Base-by-base conservation (phyloP, 2,113 vertebrate genomes). In the Lasiurus borealis region DNA sequence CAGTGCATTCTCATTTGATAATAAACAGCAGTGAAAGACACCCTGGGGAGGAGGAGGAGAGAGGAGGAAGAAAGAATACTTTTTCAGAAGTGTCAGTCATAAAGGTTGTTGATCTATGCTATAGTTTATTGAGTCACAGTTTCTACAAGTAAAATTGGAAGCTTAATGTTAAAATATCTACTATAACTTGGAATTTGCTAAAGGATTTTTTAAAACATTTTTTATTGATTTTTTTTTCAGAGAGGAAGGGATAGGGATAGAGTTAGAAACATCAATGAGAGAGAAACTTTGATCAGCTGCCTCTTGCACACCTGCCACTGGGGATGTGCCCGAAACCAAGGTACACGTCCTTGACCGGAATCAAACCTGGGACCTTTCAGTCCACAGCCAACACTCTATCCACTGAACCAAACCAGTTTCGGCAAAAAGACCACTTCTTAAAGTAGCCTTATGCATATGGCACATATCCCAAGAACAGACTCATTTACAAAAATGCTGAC, bases 401-500 rank as follows among this genome's bases (percentile, higher is more conserved):
- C 40, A 40, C 40, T 40, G 40, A 40, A 40, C 40, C 40, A 40
- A 40, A 40, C 40, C 40, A 40, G 40, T 40, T 40, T 40, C 40
- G 40, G 40, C 40, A 40, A 40, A 40, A 40, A 40, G 40, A 52
- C 16, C 21, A 40, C 29, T 86, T 92, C 68, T 72, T 82, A 52
- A 46, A 72, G 86, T 34, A 85, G 52, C 29, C 52, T 83, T 40
- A n/a, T 18, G 44, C 52, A 46, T 73, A 62, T 31, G 21, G 88
- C 68, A 82, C 6, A 48, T 5, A 40, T 71, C 68, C 13, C 62
- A 73, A 84, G 36, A 73, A 52, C 46, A 82, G 76, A 69, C 21
- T 73, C 48, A 89, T 89, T 85, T 94, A 94, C 46, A 86, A 81
- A 94, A 91, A 52, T 8, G 11, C 18, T 19, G 40, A 72, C 73